Percentiles rank a stretch among this genome's conserved stretches.
phyloP scores from a whole-genome alignment of 2,888 invertebrate genomes.

The Lycophotia porphyrea region DNA sequence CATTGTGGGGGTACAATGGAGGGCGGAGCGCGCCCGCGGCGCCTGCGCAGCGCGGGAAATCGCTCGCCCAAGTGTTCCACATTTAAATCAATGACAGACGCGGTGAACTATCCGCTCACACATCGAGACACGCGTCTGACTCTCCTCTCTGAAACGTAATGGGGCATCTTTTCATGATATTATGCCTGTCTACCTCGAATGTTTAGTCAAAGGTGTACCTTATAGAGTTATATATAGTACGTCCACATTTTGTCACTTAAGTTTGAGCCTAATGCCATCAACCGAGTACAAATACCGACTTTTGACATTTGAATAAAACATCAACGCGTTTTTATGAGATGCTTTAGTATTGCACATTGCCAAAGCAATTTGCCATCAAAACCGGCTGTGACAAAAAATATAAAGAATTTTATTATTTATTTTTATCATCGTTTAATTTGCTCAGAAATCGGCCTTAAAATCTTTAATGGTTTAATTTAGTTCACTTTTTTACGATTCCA shows the following conservation, averaged over 20 bases:
- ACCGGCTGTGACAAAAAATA: slow-evolving; percentile 34
- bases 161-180: neutral
- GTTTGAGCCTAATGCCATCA: neutral
- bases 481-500: slow-evolving; percentile 46
- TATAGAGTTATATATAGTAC: too few species aligned
- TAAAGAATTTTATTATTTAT: slow-evolving; percentile 26
- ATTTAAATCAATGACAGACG: slow-evolving; percentile 84
- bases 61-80: slow-evolving; percentile 74
- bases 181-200: neutral
- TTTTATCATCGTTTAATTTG: slow-evolving; percentile 33
- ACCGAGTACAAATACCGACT: neutral
- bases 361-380: slow-evolving; percentile 44
- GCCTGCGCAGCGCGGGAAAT: slow-evolving; percentile 78
- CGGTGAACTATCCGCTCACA: slow-evolving; percentile 71
- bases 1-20: slow-evolving; percentile 88
- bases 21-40: slow-evolving; percentile 84
- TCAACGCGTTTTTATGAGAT: neutral
- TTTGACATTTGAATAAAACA: neutral
- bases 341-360: slow-evolving; percentile 52
- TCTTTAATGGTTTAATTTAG: slow-evolving; percentile 53
- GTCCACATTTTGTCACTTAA: neutral
- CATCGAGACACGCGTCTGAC: slow-evolving; percentile 21
- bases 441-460: slow-evolving; percentile 28
- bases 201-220: neutral
- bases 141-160: neutral